Evolutionary conservation across 2,888 invertebrate species (phyloP).

Genomic region (Hydriomena furcata): DNA sequence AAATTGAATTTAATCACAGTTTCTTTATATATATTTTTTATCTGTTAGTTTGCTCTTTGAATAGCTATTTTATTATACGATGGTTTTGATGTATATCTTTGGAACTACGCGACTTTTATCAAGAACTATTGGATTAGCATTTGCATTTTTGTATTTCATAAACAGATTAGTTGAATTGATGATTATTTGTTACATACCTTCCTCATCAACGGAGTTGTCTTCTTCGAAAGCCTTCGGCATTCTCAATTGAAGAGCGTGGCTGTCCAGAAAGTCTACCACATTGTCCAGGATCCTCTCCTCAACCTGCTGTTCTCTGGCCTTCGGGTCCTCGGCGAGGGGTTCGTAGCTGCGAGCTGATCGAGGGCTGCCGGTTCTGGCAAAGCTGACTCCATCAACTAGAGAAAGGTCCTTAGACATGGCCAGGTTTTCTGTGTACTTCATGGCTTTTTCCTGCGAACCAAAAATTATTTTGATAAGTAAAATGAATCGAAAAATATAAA

Average conservation of each 20-base stretch:
- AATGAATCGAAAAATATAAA: no score
- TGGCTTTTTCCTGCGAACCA: slow-evolving; percentile 70
- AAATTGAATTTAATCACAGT: no score
- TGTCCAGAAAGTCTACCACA: slow-evolving; percentile 73
- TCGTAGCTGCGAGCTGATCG: slow-evolving; percentile 74
- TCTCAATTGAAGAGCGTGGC: slow-evolving; percentile 69
- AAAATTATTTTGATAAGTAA: not conserved
- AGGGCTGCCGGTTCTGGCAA: slow-evolving; percentile 69
- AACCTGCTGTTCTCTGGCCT: slow-evolving; percentile 66
- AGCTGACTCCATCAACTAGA: slow-evolving; percentile 68
- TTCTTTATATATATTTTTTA: no score
- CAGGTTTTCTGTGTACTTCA: slow-evolving; percentile 75
- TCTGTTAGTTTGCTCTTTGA: no score
- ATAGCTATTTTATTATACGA: no score
- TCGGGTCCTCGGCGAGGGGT: slow-evolving; percentile 69
- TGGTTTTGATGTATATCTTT: no score
- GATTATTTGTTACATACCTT: slow-evolving; percentile 66
- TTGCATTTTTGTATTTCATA: no score
- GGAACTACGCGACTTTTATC: no score
- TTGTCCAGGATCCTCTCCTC: slow-evolving; percentile 78
- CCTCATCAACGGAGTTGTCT: slow-evolving; percentile 73
- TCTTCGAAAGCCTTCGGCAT: slow-evolving; percentile 76
- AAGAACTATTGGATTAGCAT: no score
- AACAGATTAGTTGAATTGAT: no score
- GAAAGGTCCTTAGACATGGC: slow-evolving; percentile 71